A percentile compares a stretch with the other conserved stretches of the same genome.
These are phyloP conservation scores for Brachionichthys hirsutus DNA, from an alignment of 2,113 vertebrate genomes.

Conservation along the genomic window DNA sequence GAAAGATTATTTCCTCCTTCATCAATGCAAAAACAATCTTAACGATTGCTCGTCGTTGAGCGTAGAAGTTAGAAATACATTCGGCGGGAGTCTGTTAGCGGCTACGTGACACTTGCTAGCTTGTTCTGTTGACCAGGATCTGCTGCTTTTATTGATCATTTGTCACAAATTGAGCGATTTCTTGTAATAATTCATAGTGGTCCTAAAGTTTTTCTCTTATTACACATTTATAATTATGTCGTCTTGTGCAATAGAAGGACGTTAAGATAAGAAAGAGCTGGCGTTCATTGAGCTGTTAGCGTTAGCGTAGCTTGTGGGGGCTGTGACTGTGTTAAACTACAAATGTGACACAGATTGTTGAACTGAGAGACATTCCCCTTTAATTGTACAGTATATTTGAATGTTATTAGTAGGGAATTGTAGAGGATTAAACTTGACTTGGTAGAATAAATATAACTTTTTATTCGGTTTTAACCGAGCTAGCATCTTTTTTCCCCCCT, in stretches of 20 bases:
- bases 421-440: slow-evolving; percentile 12
- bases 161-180: background rate
- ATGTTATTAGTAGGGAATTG: slow-evolving; percentile 18
- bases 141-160: slow-evolving; percentile 27
- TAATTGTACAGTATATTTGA: slow-evolving; percentile 30
- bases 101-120: too few relatives aligned
- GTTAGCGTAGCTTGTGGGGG: background rate
- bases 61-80: too few relatives aligned
- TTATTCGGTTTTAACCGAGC: slow-evolving; percentile 1
- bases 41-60: too few relatives aligned
- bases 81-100: too few relatives aligned
- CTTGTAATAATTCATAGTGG: slow-evolving; percentile 4
- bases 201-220: slow-evolving; percentile 31
- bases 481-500: slow-evolving; percentile 18
- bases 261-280: slow-evolving; percentile 24
- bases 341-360: background rate
- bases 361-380: background rate
- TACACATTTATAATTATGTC: slow-evolving; percentile 26
- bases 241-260: slow-evolving; percentile 57
- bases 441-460: slow-evolving; percentile 1
- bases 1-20: background rate
- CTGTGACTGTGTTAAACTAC: background rate
- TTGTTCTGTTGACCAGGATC: slow-evolving; percentile 2
- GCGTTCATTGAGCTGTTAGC: background rate
- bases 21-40: too few relatives aligned